A percentile compares a stretch with the other conserved stretches of the same genome.
Evolutionary conservation across 2,888 invertebrate species (phyloP).

Genomic region (Aporophyla lueneburgensis): DNA sequence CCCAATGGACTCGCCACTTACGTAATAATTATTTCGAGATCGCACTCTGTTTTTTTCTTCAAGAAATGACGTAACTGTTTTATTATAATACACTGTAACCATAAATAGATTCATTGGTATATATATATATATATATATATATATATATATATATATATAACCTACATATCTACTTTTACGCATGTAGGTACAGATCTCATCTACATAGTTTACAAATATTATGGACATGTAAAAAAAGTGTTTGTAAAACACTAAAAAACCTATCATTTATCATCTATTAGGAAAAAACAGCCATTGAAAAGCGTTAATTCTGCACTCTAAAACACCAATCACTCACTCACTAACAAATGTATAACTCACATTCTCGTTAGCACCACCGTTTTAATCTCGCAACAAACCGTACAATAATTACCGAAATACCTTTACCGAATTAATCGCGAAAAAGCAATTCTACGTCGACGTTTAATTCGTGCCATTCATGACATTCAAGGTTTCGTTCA

Average conservation of each 20-base stretch:
- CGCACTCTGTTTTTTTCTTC: background rate
- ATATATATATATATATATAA: too few species aligned
- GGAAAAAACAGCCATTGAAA: background rate
- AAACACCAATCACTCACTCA: conserved; percentile 13
- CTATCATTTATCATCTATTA: too few species aligned
- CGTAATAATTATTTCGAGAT: background rate
- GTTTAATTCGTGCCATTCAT: conserved; percentile 70
- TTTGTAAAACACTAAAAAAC: too few species aligned
- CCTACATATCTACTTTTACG: too few species aligned
- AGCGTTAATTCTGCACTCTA: too few species aligned
- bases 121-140: too few species aligned
- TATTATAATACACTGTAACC: background rate
- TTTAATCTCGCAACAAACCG: conserved; percentile 49
- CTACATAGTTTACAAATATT: too few species aligned
- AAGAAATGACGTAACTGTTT: background rate
- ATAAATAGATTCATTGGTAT: background rate
- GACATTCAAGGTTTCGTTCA: conserved; percentile 66
- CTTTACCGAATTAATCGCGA: conserved; percentile 62
- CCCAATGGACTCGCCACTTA: background rate
- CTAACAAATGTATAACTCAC: conserved; percentile 34
- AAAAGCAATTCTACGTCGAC: conserved; percentile 73
- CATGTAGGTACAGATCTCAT: too few species aligned
- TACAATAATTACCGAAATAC: conserved; percentile 64
- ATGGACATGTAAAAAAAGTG: too few species aligned
- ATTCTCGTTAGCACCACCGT: conserved; percentile 30